Evolutionary conservation across 2,888 invertebrate genomes (phyloP).

Genomic region (Diarsia brunnea): DNA sequence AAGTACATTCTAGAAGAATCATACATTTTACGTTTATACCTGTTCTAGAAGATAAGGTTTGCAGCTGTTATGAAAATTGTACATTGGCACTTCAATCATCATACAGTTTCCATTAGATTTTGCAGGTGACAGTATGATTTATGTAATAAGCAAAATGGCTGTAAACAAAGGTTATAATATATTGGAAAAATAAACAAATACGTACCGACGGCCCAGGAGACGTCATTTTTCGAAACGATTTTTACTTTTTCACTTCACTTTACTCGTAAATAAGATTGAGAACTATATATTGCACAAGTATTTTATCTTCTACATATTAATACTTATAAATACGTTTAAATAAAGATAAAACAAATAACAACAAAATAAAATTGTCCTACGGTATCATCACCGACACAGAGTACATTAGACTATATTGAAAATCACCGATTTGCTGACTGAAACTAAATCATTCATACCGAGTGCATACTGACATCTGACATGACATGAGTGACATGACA

Average conservation of each 20-base stretch:
- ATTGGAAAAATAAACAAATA: slow-evolving; percentile 44
- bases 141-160: background rate
- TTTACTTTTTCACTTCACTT: slow-evolving; percentile 7
- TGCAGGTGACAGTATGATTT: background rate
- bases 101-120: background rate
- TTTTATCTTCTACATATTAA: slow-evolving; percentile 42
- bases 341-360: background rate
- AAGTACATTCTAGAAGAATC: background rate
- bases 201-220: slow-evolving; percentile 72
- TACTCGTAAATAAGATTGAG: background rate
- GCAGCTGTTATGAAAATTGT: slow-evolving; percentile 8
- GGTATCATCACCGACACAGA: too few species aligned
- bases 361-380: slow-evolving; percentile 4
- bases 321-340: slow-evolving; percentile 11
- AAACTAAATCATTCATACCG: too few species aligned
- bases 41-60: background rate
- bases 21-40: background rate
- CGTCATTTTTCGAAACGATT: slow-evolving; percentile 62
- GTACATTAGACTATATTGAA: too few species aligned
- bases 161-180: background rate
- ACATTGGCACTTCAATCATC: background rate
- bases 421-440: too few species aligned
- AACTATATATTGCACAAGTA: background rate
- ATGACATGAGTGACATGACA: background rate
- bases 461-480: too few species aligned